phyloP scores from a whole-genome alignment of 1,140 invertebrate species.

The Tetramorium simillimum region DNA sequence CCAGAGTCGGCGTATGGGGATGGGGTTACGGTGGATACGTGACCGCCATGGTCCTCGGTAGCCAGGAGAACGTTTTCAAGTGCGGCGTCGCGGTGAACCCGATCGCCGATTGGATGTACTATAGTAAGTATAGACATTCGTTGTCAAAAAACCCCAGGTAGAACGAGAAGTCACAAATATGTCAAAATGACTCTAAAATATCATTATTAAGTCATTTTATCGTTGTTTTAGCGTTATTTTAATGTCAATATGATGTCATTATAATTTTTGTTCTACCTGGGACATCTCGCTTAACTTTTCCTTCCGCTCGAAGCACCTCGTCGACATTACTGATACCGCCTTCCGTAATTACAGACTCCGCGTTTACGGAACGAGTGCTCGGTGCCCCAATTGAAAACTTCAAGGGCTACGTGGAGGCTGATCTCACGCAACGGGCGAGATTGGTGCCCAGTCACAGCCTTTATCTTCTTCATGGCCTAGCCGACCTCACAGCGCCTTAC shows the following conservation, averaged over 20 bases:
- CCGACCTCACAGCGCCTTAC: constrained; percentile 96
- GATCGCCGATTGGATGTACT: constrained; percentile 97
- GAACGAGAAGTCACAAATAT: too few relatives aligned
- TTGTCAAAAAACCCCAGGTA: too few relatives aligned
- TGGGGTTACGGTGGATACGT: constrained; percentile 99
- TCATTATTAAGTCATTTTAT: too few relatives aligned
- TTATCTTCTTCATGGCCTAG: constrained; percentile 95
- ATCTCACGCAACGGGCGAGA: constrained; percentile 93
- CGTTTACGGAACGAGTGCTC: constrained; percentile 97
- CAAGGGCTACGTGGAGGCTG: constrained; percentile 96
- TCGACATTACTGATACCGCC: not conserved
- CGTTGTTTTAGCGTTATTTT: too few relatives aligned
- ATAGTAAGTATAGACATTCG: constrained; percentile 89
- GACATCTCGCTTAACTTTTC: constrained; percentile 2
- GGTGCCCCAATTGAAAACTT: constrained; percentile 95
- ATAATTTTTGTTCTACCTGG: too few relatives aligned
- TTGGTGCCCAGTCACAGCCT: constrained; percentile 94
- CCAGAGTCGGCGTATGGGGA: constrained; percentile 96
- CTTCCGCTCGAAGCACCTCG: not conserved
- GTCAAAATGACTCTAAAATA: too few relatives aligned
- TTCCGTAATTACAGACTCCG: constrained; percentile 90
- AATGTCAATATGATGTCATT: too few relatives aligned
- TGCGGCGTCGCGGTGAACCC: constrained; percentile 97
- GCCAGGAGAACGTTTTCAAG: constrained; percentile 94
- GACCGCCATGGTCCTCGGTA: constrained; percentile 94